Percentiles rank a stretch among this genome's conserved stretches.
Evolutionary conservation across 2,888 invertebrate genomes (phyloP).

Genomic region (Candidula unifasciata): DNA sequence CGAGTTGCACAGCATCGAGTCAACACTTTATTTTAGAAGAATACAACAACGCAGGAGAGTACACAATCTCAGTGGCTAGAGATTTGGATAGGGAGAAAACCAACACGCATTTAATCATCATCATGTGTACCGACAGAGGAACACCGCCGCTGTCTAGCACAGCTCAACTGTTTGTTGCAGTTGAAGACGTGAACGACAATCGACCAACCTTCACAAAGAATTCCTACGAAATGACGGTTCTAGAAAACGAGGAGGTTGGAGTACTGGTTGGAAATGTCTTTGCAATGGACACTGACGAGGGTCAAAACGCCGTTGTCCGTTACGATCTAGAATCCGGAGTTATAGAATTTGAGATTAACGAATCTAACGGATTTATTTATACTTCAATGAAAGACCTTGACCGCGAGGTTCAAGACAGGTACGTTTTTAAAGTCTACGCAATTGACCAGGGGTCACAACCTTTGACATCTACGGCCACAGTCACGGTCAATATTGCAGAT

Average conservation of each 20-base stretch:
- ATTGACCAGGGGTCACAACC: slow-evolving; percentile 50
- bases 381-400: slow-evolving; percentile 50
- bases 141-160: slow-evolving; percentile 52
- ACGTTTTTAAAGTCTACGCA: slow-evolving; percentile 53
- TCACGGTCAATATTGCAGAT: slow-evolving; percentile 53
- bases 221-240: slow-evolving; percentile 49
- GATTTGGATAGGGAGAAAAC: slow-evolving; percentile 51
- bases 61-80: slow-evolving; percentile 52
- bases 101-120: slow-evolving; percentile 40
- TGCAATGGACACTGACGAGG: slow-evolving; percentile 54
- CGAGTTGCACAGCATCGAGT: slow-evolving; percentile 46
- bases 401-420: slow-evolving; percentile 48
- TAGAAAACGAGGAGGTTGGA: slow-evolving; percentile 53
- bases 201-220: slow-evolving; percentile 49
- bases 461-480: slow-evolving; percentile 52
- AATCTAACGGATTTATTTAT: slow-evolving; percentile 51
- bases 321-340: slow-evolving; percentile 50
- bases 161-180: slow-evolving; percentile 44
- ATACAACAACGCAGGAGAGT: slow-evolving; percentile 43
- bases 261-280: slow-evolving; percentile 50
- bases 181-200: slow-evolving; percentile 56
- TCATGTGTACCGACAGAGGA: slow-evolving; percentile 52
- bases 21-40: slow-evolving; percentile 50
- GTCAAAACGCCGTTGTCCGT: slow-evolving; percentile 50
- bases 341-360: slow-evolving; percentile 52